Percentiles rank a stretch among this genome's conserved stretches.
These are phyloP conservation scores for Platycnemis pennipes DNA, from an alignment of 2,888 invertebrate genomes.

Conservation along the genomic window DNA sequence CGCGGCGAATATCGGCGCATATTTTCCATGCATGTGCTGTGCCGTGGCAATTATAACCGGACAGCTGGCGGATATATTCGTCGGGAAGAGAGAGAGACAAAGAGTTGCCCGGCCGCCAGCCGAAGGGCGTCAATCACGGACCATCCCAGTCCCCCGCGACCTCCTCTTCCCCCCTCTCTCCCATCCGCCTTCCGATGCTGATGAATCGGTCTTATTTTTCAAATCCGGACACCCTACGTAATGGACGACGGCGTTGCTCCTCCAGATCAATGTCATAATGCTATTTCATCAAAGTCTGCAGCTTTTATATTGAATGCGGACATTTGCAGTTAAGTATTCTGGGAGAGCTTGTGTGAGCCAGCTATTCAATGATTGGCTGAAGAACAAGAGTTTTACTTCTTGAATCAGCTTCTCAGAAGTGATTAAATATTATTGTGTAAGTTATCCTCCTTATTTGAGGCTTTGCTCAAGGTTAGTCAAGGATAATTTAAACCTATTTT, in stretches of 20 bases:
- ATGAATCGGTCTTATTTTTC: conserved; percentile 1
- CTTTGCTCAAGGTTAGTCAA: too few species aligned
- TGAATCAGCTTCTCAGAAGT: too few species aligned
- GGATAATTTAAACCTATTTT: too few species aligned
- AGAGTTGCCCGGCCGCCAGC: background rate
- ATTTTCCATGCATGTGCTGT: background rate
- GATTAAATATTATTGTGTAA: too few species aligned
- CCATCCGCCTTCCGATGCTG: background rate
- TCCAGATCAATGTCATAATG: background rate
- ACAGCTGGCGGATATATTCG: background rate
- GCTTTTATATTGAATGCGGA: background rate
- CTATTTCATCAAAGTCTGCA: background rate
- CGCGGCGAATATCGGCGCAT: background rate
- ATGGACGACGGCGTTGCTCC: background rate
- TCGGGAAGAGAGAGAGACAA: background rate
- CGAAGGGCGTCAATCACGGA: background rate
- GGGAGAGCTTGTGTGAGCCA: background rate
- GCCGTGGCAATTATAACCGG: background rate
- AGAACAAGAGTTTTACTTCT: too few species aligned
- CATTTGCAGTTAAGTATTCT: background rate
- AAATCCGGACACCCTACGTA: background rate
- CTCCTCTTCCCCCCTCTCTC: background rate
- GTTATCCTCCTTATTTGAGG: too few species aligned
- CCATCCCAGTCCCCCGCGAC: background rate
- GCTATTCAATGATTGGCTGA: background rate